Percentiles rank a stretch among this genome's conserved stretches.
These are phyloP conservation scores for Scelioninae gen. 1 DNA, from an alignment of 2,888 invertebrate species.

Conservation along the genomic window DNA sequence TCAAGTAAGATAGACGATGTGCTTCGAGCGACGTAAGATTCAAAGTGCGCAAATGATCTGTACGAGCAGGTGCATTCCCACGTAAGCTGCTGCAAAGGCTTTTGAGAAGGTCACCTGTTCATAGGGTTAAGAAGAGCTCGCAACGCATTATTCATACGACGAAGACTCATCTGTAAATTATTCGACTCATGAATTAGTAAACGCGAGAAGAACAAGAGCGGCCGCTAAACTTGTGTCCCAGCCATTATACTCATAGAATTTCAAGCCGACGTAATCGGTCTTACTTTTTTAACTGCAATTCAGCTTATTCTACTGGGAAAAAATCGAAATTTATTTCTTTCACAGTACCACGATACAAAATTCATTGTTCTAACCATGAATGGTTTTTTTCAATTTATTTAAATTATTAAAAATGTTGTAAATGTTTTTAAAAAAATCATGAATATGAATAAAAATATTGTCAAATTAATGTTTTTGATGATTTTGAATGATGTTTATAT, in stretches of 20 bases:
- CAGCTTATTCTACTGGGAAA: conserved; percentile 33
- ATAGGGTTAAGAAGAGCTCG: conserved; percentile 74
- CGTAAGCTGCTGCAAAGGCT: conserved; percentile 70
- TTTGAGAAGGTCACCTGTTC: conserved; percentile 74
- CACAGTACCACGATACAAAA: too few species aligned
- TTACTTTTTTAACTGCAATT: conserved; percentile 34
- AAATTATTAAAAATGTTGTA: too few species aligned
- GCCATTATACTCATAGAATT: conserved; percentile 66
- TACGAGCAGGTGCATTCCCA: conserved; percentile 74
- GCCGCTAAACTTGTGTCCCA: conserved; percentile 58
- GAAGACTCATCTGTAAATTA: conserved; percentile 77
- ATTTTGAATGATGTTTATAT: too few species aligned
- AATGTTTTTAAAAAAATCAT: too few species aligned
- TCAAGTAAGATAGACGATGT: conserved; percentile 66
- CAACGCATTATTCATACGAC: conserved; percentile 78
- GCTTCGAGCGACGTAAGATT: conserved; percentile 67
- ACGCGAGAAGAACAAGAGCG: conserved; percentile 71
- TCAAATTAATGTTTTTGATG: too few species aligned
- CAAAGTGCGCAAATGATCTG: conserved; percentile 70
- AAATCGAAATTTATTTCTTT: background rate
- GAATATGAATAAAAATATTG: too few species aligned
- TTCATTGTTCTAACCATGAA: too few species aligned
- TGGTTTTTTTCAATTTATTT: too few species aligned
- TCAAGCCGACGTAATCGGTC: conserved; percentile 54
- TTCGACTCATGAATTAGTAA: conserved; percentile 80